Percentiles rank a stretch among this genome's conserved stretches.
phyloP scores from a whole-genome alignment of 2,888 invertebrate genomes.

The Plemyria rubiginata region DNA sequence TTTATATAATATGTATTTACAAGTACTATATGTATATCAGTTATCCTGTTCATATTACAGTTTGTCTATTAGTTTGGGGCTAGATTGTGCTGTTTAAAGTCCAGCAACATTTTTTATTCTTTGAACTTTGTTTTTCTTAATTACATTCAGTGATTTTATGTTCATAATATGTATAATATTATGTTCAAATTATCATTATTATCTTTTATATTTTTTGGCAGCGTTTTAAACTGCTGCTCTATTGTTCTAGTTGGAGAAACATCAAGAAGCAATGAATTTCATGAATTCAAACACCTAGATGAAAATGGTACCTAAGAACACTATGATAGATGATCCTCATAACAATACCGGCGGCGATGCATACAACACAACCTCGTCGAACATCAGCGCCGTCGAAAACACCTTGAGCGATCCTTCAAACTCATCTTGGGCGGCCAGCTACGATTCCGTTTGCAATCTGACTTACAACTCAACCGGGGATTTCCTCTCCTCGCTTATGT shows the following conservation, averaged over 20 bases:
- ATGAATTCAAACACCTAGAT: conserved; percentile 17
- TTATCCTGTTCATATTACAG: no score
- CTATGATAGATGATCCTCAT: conserved; percentile 59
- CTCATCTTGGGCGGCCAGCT: conserved; percentile 56
- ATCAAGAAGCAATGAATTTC: conserved; percentile 18
- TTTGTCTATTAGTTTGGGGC: no score
- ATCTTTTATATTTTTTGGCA: no score
- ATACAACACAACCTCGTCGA: conserved; percentile 40
- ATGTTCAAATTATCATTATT: no score
- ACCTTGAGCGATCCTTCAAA: conserved; percentile 46
- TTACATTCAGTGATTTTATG: no score
- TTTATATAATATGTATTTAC: no score
- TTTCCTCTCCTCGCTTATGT: conserved; percentile 77
- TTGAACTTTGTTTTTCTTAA: no score
- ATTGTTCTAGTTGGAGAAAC: conserved; percentile 35
- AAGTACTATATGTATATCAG: no score
- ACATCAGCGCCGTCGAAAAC: conserved; percentile 41
- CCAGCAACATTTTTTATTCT: no score
- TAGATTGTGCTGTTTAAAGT: no score
- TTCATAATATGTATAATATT: no score
- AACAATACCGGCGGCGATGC: conserved; percentile 48
- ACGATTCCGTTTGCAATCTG: conserved; percentile 53
- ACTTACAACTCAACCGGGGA: conserved; percentile 51
- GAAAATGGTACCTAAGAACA: conserved; percentile 39
- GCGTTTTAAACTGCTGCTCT: conserved; percentile 4